Base-by-base conservation (phyloP, 2,797 vertebrate species). In the Clarias fuscus region DNA sequence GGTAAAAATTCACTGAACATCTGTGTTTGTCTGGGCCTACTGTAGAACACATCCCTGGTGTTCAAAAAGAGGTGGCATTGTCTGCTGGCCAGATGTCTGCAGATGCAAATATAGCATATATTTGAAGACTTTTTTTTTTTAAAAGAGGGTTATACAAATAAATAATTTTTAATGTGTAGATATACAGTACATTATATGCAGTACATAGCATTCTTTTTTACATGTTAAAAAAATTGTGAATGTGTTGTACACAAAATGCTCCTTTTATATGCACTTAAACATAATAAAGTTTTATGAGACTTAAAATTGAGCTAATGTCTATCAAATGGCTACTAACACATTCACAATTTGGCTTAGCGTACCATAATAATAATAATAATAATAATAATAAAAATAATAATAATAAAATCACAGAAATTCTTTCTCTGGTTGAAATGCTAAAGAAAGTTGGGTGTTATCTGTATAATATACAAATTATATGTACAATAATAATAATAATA, bases 1-100 rank as follows among this genome's bases (percentile, higher is more conserved):
- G 94, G 90, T 87, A 72, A 67, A 85, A 89, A 92, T 93, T 86
- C 87, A 82, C 91, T 91, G 92, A 93, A 94, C 93, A 94, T 95
- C 92, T 93, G 93, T 88, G 90, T 85, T 90, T 71, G 88, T 84
- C 91, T 88, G 84, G 88, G 85, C 91, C 91, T 84, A 92, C 92
- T 92, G 93, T 84, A 92, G 91, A 93, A 93, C 87, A 87, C 80
- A 92, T 92, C 89, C 87, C 88, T 91, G 70, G 87, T 89, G n/a
- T 85, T 85, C 82, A 81, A 90, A 72, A 89, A 91, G 87, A 92
- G 86, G 86, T 20, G 89, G 70, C 89, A 88, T 88, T 87, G 90
- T 92, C 90, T 89, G 91, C 86, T 80, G 78, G 4, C 59, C 33
- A 64, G 78, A 43, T 80, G 11, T 82, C 43, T 82, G 37, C 77